These are phyloP conservation scores for Andrena praecox DNA, from an alignment of 2,888 invertebrate genomes.

Conservation along the genomic window DNA sequence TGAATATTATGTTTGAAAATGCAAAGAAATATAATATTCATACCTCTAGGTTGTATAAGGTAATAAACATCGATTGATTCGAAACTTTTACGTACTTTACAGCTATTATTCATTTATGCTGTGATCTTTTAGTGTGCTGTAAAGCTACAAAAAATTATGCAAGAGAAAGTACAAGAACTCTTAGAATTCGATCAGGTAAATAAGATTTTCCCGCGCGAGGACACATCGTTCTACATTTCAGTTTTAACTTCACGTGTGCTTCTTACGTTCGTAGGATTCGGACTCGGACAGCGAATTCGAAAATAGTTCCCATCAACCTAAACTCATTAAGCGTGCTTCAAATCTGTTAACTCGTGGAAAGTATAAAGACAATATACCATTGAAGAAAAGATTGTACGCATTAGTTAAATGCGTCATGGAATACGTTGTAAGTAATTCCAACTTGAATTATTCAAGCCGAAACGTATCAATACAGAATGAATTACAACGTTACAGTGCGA, in stretches of 20 bases:
- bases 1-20: slow-evolving; percentile 98
- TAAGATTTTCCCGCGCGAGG: slow-evolving; percentile 16
- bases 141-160: slow-evolving; percentile 93
- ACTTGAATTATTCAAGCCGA: slow-evolving; percentile 18
- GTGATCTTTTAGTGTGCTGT: slow-evolving; percentile 89
- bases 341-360: slow-evolving; percentile 84
- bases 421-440: slow-evolving; percentile 86
- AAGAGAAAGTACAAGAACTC: slow-evolving; percentile 91
- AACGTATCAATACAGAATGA: slow-evolving; percentile 40
- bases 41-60: slow-evolving; percentile 93
- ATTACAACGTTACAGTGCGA: slow-evolving; percentile 86
- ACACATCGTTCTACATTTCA: background rate
- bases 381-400: slow-evolving; percentile 92
- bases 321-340: slow-evolving; percentile 82
- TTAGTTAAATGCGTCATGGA: slow-evolving; percentile 92
- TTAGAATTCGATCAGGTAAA: slow-evolving; percentile 88
- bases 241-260: background rate
- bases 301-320: slow-evolving; percentile 81
- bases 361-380: slow-evolving; percentile 87
- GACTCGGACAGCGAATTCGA: slow-evolving; percentile 83
- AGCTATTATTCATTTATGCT: slow-evolving; percentile 39
- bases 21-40: slow-evolving; percentile 95
- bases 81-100: slow-evolving; percentile 15
- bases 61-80: slow-evolving; percentile 77
- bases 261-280: slow-evolving; percentile 76